phyloP scores from a whole-genome alignment of 2,888 invertebrate genomes.

The Phlogophora meticulosa region DNA sequence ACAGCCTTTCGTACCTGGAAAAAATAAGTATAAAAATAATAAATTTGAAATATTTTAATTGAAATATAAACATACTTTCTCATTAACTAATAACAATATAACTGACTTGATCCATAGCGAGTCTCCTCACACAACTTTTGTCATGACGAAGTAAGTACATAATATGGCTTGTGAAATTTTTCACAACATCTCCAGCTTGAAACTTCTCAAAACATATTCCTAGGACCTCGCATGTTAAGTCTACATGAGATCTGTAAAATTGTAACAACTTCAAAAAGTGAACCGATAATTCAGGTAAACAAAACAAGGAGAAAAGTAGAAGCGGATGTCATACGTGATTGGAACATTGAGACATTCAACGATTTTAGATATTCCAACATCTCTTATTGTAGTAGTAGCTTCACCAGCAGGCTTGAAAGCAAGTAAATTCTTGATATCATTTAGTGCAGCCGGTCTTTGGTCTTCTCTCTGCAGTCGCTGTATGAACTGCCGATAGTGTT shows the following conservation, averaged over 20 bases:
- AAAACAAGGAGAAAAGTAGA: neutral
- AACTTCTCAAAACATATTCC: slow-evolving; percentile 90
- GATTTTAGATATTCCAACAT: slow-evolving; percentile 91
- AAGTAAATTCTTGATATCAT: slow-evolving; percentile 83
- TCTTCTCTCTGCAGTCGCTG: slow-evolving; percentile 79
- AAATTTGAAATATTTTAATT: slow-evolving; percentile 57
- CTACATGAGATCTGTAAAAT: slow-evolving; percentile 63
- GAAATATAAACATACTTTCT: slow-evolving; percentile 9
- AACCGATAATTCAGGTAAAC: neutral
- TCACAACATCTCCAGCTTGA: slow-evolving; percentile 91
- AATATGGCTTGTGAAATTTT: slow-evolving; percentile 91
- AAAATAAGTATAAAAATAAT: neutral
- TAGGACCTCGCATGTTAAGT: slow-evolving; percentile 71
- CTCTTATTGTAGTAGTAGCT: slow-evolving; percentile 73
- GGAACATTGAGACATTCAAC: slow-evolving; percentile 92
- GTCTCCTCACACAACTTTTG: slow-evolving; percentile 91
- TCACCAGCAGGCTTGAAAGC: slow-evolving; percentile 77
- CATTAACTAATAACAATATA: neutral
- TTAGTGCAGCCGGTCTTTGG: slow-evolving; percentile 76
- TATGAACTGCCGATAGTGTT: slow-evolving; percentile 76
- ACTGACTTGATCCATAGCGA: slow-evolving; percentile 92
- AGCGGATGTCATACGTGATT: slow-evolving; percentile 75
- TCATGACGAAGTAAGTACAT: slow-evolving; percentile 92
- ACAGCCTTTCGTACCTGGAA: slow-evolving; percentile 83
- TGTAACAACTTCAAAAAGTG: neutral